A percentile compares a stretch with the other conserved stretches of the same genome.
These are phyloP conservation scores for Phataginus tricuspis DNA, from an alignment of 2,797 vertebrate genomes.

Conservation along the genomic window DNA sequence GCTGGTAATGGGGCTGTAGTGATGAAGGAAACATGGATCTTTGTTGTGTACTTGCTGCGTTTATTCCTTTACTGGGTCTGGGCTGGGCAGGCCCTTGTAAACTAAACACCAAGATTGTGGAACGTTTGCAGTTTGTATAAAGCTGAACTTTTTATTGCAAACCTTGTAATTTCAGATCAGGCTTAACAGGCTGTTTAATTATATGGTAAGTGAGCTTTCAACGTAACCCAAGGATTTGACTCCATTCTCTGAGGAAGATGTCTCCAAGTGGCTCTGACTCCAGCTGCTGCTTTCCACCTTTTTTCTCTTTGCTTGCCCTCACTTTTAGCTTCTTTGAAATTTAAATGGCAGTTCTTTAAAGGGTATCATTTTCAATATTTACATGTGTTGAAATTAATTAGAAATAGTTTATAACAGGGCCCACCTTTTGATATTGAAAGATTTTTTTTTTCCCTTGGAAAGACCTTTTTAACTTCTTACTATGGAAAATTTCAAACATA, in stretches of 20 bases:
- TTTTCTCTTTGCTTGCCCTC: not conserved
- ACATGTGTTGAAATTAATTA: not conserved
- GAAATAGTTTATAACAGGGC: not conserved
- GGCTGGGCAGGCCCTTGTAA: not conserved
- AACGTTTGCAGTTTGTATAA: not conserved
- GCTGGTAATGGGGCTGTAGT: not conserved
- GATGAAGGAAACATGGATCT: not conserved
- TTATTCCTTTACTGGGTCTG: not conserved
- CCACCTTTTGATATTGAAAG: not conserved
- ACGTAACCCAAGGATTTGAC: not conserved
- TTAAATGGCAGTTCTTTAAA: not conserved
- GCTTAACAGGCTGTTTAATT: not conserved
- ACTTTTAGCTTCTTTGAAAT: not conserved
- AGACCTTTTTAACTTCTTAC: not conserved
- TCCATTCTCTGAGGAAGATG: not conserved
- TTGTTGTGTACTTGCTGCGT: not conserved
- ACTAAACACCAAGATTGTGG: not conserved
- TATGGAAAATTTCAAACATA: not conserved
- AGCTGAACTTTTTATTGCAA: not conserved
- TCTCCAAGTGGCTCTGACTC: not conserved
- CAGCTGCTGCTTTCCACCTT: not conserved
- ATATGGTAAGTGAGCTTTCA: not conserved
- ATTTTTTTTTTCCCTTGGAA: not conserved
- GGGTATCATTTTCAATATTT: not conserved
- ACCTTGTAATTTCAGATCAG: conserved; percentile 30